A percentile compares a stretch with the other conserved stretches of the same genome.
phyloP scores from a whole-genome alignment of 2,113 vertebrate species.

The Eonycteris spelaea region DNA sequence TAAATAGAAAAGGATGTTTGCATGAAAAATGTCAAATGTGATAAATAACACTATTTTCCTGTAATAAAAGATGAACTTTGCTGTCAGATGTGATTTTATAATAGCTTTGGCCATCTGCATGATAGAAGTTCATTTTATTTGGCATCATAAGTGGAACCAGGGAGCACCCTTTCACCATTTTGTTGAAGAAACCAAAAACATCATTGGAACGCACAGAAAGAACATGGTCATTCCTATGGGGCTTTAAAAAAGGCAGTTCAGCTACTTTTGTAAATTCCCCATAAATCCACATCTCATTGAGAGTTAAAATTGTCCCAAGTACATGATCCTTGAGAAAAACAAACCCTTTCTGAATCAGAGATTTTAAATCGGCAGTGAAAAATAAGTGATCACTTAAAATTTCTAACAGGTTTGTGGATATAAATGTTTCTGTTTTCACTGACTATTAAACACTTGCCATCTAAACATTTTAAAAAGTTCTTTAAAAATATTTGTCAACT shows the following conservation, averaged over 20 bases:
- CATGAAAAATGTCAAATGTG: constrained; percentile 8
- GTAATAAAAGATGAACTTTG: constrained; percentile 3
- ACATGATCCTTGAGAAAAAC: background rate
- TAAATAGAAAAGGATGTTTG: background rate
- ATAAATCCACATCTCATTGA: background rate
- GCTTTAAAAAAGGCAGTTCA: background rate
- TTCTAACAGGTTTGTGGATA: background rate
- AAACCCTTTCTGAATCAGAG: background rate
- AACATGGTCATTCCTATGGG: too few species aligned
- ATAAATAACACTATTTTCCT: background rate
- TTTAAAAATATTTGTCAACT: background rate
- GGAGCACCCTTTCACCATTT: background rate
- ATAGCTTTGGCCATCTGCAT: background rate
- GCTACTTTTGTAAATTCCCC: background rate
- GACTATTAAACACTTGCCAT: background rate
- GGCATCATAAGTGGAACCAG: background rate
- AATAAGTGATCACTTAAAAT: background rate
- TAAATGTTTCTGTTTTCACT: background rate
- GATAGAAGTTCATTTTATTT: background rate
- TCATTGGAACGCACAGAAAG: background rate
- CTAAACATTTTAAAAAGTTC: background rate
- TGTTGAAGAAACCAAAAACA: background rate
- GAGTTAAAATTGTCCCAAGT: background rate
- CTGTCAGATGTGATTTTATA: background rate
- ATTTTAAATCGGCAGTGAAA: background rate